Conservation (phyloP, 2,113 vertebrate species). For the Chinchilla lanigera region DNA sequence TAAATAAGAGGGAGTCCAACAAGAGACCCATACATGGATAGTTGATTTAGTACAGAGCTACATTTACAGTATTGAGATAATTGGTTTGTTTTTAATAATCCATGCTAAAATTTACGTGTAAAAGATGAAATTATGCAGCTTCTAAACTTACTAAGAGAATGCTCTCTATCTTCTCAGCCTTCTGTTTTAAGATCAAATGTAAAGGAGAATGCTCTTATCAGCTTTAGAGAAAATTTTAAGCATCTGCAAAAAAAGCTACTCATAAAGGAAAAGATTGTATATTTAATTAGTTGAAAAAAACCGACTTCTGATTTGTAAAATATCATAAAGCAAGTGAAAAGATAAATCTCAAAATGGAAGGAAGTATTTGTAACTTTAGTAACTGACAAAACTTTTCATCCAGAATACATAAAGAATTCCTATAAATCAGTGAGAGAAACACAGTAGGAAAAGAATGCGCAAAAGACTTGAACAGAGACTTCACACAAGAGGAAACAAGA, state of each 20-base stretch:
- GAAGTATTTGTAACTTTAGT: neutral
- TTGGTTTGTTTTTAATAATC: neutral
- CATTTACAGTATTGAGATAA: neutral
- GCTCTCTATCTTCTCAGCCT: neutral
- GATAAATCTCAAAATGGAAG: neutral
- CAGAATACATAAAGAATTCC: neutral
- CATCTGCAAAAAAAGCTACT: neutral
- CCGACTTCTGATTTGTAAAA: neutral
- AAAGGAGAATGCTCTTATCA: neutral
- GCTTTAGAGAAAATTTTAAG: neutral
- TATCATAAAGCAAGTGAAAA: neutral
- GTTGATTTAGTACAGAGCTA: neutral
- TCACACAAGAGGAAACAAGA: neutral
- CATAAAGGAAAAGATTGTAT: neutral
- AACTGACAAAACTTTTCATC: neutral
- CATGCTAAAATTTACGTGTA: neutral
- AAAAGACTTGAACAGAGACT: neutral
- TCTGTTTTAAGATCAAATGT: neutral
- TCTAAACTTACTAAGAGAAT: neutral
- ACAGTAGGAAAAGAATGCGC: neutral
- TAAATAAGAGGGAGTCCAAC: neutral
- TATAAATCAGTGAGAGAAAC: neutral
- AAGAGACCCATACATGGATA: neutral
- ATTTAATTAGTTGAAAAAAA: slow-evolving; percentile 4
- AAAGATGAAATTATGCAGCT: neutral